Evolutionary conservation across 2,113 vertebrate species (phyloP), one percentile per base, ranked within the genome.

Genomic region (Hoplias malabaricus): DNA sequence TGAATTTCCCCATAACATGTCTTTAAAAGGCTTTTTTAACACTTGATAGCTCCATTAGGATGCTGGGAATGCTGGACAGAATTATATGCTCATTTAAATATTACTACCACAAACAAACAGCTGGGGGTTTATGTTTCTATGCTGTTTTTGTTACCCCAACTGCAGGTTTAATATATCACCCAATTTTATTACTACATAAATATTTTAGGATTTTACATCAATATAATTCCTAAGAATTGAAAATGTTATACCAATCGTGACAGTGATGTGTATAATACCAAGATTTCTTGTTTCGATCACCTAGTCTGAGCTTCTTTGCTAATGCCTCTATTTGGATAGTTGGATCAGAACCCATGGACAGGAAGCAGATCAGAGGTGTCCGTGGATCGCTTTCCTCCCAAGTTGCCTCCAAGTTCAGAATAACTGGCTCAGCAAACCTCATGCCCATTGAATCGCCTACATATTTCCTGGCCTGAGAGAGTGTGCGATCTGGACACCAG

Each of bases 261-360:
- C 2, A 34, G 14, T 11, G 16, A 21, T 12, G 33, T 12, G 3
- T 16, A 21, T 31, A n/a, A n/a, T n/a, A 46, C 8, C 14, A 46
- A 5, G 31, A 16, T 34, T 5, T 14, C 48, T 14, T 42, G 12
- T 80, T 93, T 42, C 71, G 85, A 0, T 93, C 92, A 83, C 95
- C 93, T 76, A 83, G 87, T 69, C 92, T 88, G 31, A 95, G 83
- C 75, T 82, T 94, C 89, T 93, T 97, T n/a, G 93, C 94, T 83
- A 97, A 82, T 53, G 92, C 92, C 68, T 92, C 94, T 69, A 97
- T 95, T 38, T 94, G 93, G 57, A 94, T 92, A 0, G 93, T 95
- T 75, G 95, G 95, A 86, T 97, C 95, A 14, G 95, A 95, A 48
- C 95, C 96, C 94, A 95, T 95, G 5, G 95, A 97, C 40, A 97